Percentiles rank a stretch among this genome's conserved stretches.
Conservation (phyloP, 2,797 vertebrate species). For the Coendou prehensilis region DNA sequence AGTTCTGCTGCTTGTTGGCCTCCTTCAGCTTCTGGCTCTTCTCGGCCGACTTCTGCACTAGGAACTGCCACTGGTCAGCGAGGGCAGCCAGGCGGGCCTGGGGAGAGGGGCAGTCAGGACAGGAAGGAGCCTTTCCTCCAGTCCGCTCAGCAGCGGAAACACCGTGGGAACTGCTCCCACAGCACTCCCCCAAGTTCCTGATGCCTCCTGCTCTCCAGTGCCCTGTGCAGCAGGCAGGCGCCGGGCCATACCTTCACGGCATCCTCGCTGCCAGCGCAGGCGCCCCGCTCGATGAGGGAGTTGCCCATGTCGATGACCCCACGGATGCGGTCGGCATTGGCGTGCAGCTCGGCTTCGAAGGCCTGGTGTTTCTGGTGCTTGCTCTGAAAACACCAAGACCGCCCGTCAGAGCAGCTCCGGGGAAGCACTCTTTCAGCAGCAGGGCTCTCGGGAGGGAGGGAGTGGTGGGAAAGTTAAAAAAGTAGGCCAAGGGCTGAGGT, state of each 20-base stretch:
- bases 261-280: constrained; percentile 97
- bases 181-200: not conserved
- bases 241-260: constrained; percentile 94
- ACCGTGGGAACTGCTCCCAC: not conserved
- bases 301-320: constrained; percentile 98
- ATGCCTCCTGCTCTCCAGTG: not conserved
- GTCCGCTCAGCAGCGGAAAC: accelerated
- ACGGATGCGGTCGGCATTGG: constrained; percentile 97
- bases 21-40: constrained; percentile 99
- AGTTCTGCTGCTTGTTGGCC: constrained; percentile 99
- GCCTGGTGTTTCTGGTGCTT: constrained; percentile 99
- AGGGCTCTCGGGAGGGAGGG: not conserved
- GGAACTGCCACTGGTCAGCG: constrained; percentile 98
- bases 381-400: constrained; percentile 90
- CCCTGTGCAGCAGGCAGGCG: too few relatives aligned
- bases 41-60: constrained; percentile 98
- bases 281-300: constrained; percentile 97
- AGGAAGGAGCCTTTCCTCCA: not conserved
- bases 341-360: constrained; percentile 98
- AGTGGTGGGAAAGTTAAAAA: not conserved
- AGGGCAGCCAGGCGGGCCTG: constrained; percentile 95
- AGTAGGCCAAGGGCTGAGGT: not conserved
- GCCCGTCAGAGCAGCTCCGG: constrained; percentile 46
- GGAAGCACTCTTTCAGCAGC: constrained; percentile 64
- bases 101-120: not conserved